Conservation (phyloP, 2,797 vertebrate genomes). For the Scarus forsteni region DNA sequence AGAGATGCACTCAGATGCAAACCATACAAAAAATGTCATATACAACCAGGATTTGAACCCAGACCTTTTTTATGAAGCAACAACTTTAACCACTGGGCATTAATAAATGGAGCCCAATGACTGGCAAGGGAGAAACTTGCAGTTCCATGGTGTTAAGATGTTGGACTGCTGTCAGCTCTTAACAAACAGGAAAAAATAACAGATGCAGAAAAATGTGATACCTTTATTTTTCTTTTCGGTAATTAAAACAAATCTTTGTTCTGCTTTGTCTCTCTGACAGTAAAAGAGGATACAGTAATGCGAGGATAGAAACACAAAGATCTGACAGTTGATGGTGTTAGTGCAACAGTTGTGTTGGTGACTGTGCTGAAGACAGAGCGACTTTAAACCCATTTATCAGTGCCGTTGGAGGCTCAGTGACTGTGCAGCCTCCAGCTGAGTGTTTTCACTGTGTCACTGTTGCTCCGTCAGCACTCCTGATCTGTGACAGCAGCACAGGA, state of each 20-base stretch:
- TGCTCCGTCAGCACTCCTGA: slow-evolving; percentile 16
- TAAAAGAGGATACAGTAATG: neutral
- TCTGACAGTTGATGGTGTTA: neutral
- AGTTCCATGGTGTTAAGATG: neutral
- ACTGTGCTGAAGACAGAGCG: neutral
- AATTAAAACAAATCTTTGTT: slow-evolving; percentile 2
- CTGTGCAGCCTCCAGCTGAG: slow-evolving; percentile 25
- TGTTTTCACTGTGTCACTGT: slow-evolving; percentile 10
- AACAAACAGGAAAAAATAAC: neutral
- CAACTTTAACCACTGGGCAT: no score
- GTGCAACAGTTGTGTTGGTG: neutral
- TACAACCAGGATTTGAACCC: no score
- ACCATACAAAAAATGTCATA: no score
- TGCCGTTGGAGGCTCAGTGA: slow-evolving; percentile 16
- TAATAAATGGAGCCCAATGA: no score
- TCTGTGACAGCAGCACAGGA: slow-evolving; percentile 31
- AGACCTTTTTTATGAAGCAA: no score
- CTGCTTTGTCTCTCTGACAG: slow-evolving; percentile 2
- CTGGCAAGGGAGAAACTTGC: no score
- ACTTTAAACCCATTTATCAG: slow-evolving; percentile 9
- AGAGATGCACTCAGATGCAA: no score
- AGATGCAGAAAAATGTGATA: neutral
- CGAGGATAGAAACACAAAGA: neutral
- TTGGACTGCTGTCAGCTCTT: slow-evolving; percentile 10
- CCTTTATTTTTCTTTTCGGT: neutral